Evolutionary conservation across 1,140 invertebrate species (phyloP), one percentile per base, ranked within the genome.

Genomic region (Drosophila orosa): DNA sequence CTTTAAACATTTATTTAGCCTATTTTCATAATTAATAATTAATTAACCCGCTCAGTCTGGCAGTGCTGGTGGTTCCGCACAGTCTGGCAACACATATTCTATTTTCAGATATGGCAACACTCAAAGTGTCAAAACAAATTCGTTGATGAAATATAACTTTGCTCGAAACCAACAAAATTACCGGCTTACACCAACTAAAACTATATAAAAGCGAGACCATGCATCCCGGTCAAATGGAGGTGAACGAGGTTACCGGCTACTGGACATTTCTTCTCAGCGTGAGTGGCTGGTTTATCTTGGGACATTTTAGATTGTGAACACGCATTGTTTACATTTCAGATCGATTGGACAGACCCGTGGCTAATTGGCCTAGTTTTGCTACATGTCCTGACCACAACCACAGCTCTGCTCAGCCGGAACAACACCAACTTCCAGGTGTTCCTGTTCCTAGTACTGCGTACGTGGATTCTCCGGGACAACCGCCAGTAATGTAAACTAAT

Each of bases 261-360:
- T 93, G 94, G 76, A 92, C 93, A 24, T 95, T 94, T 83, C 90
- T 95, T 13, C 90, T 92, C 54, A 94, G 94, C 90, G 95, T 95
- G 93, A 94, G 94, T 94, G 7, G 15, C 13, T 8, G 13, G 5
- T 9, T 9, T 17, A 6, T 19, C 22, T 10, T 6, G 5, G 1
- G 15, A 33, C 17, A 24, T 24, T 2, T 3, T 3, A 35, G 1
- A n/a, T n/a, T n/a, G n/a, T n/a, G n/a, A n/a, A n/a, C n/a, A n/a
- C n/a, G n/a, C n/a, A n/a, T n/a, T n/a, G n/a, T n/a, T 2, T 13
- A 7, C 3, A 3, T 25, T 45, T 45, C 92, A 97, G 97, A 96
- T 97, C 91, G 96, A 98, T 90, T 98, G 96, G 96, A 93, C 94
- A 74, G 97, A 98, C 93, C 96, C 97, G 44, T 97, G 96, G 96